Evolutionary conservation across 37 sponge, comb jelly and placozoan species (phyloP), one percentile per base, ranked within the genome.

Genomic region (Haliclona indistincta): DNA sequence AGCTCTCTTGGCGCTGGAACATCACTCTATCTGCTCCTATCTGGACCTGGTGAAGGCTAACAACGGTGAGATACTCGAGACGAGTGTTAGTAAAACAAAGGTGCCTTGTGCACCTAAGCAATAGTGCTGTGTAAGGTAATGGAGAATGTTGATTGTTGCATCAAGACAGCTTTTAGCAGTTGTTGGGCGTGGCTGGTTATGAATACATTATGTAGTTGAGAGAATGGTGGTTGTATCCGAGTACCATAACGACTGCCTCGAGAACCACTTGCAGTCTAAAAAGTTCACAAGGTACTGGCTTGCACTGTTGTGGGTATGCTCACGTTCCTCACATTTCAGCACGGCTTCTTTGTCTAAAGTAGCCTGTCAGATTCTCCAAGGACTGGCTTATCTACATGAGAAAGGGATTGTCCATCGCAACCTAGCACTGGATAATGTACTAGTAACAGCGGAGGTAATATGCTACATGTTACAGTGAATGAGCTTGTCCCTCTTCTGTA

Each of bases 221-320:
- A 43, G 93, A 23, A 20, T 93, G 76, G 28, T 94, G 2, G 38
- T 89, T 25, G 93, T 96, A n/a, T 74, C 92, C 7, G 96, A 96
- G 74, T 93, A 76, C 43, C 69, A 89, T 60, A 64, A 81, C 38
- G 75, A 81, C 45, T 74, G 64, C 25, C 63, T 96, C 49, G 88
- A 89, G 73, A 85, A 86, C n/a, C 82, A 78, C 56, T 68, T 85
- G 43, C 43, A 68, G 62, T 64, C 82, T 1, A 61, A 66, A 33
- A 32, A 11, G 7, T 70, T 63, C 40, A 34, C 34, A 43, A 62
- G 38, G 84, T 83, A 53, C 20, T 51, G 20, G 67, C 8, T 20
- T 66, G 17, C 42, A 30, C 10, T 62, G 23, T 0, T 33, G 22
- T 54, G 37, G 2, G 56, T 23, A 28, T 71, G 55, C 34, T 37